Base-by-base conservation (phyloP, 1,140 invertebrate species). In the Megathymus violae region DNA sequence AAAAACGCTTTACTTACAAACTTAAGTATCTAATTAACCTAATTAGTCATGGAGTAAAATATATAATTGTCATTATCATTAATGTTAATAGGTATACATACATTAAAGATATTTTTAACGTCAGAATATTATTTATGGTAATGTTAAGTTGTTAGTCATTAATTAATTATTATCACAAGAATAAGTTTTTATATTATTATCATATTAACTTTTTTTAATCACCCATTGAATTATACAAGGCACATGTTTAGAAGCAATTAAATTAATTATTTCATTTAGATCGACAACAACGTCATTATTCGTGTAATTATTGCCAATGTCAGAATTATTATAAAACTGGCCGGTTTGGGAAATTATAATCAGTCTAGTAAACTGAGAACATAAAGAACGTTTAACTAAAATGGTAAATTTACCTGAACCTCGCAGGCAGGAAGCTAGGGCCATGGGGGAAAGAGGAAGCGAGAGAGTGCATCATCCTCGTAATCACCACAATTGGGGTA, bases 401-500 rank as follows among this genome's bases (percentile, higher is more conserved):
- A 52, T 52, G 34, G 50, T 52, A 13, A 51, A 51, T 10, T 51
- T 51, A 40, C 48, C 48, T 19, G 36, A 47, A 2, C 11, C 19
- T 27, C 10, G 4, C n/a, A 27, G n/a, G 14, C n/a, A 25, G 22
- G 44, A 47, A 4, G n/a, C 19, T 5, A 47, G 44, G 14, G 44
- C 44, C 11, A 25, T 27, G 19, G 44, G 44, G 0, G 44, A 47
- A 14, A 25, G 44, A 47, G 22, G 44, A 27, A 47, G 44, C 11
- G 19, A 47, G 22, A 19, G 50, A 11, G 11, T 9, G 5, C 51
- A 40, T n/a, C 50, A 41, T 31, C 61, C 63, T 27, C 58, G 66
- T 1, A 71, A 17, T 36, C 65, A 70, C 27, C 71, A 67, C 31
- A 70, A 69, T 13, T 74, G 69, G 66, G 71, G 77, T 0, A 16